A percentile compares a stretch with the other conserved stretches of the same genome.
Evolutionary conservation across 2,797 vertebrate species (phyloP).

Genomic region (Sebastes steindachneri): DNA sequence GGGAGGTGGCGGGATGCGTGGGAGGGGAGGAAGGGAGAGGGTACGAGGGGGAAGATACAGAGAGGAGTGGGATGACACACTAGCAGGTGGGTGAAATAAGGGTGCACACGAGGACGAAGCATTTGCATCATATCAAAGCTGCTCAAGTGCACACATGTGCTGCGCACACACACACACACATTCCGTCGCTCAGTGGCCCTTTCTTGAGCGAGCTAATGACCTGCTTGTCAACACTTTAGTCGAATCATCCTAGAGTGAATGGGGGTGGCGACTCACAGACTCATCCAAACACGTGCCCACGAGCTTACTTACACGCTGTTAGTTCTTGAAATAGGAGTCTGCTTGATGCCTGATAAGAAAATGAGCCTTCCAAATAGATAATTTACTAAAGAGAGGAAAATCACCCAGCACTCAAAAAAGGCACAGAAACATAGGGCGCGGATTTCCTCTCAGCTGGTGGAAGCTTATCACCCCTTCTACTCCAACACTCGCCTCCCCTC

Average conservation of each 20-base stretch:
- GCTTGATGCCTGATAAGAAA: conserved; percentile 73
- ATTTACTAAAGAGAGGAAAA: conserved; percentile 62
- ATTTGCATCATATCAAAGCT: conserved; percentile 4
- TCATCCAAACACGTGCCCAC: conserved; percentile 24
- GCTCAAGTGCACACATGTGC: neutral
- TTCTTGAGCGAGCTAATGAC: conserved; percentile 52
- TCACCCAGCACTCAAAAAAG: conserved; percentile 46
- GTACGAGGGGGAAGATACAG: conserved; percentile 1
- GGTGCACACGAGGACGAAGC: conserved; percentile 11
- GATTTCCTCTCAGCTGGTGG: conserved; percentile 59
- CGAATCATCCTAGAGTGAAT: conserved; percentile 55
- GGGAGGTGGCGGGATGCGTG: neutral
- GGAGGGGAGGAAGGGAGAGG: neutral
- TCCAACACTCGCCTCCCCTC: conserved; percentile 18
- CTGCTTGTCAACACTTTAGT: conserved; percentile 63
- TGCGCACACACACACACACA: neutral
- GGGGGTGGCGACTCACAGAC: conserved; percentile 42
- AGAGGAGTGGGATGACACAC: conserved; percentile 27
- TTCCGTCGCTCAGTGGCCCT: neutral
- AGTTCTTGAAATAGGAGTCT: conserved; percentile 60
- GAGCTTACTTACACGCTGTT: conserved; percentile 53
- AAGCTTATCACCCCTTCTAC: conserved; percentile 46
- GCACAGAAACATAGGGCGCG: conserved; percentile 46
- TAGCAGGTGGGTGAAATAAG: conserved; percentile 29
- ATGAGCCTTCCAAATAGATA: conserved; percentile 61